Percentiles rank a stretch among this genome's conserved stretches.
phyloP scores from a whole-genome alignment of 2,888 invertebrate species.

The Hypomecis atomaria region DNA sequence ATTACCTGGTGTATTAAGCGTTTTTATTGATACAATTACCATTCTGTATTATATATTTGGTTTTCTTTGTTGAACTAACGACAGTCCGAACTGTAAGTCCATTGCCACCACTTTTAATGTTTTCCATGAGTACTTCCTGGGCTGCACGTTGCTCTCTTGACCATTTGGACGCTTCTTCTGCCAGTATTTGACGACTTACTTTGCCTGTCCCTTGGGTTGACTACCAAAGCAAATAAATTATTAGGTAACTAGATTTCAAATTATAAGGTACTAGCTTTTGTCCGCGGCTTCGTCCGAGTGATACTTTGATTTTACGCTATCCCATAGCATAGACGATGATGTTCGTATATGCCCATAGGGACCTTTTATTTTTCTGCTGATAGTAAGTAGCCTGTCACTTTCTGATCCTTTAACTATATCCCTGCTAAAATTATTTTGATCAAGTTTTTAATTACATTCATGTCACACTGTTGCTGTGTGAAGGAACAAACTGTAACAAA shows the following conservation, averaged over 20 bases:
- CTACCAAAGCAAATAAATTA: slow-evolving; percentile 49
- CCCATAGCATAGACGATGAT: no score
- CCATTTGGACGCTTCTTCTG: slow-evolving; percentile 80
- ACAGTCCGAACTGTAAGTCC: slow-evolving; percentile 77
- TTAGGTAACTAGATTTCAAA: background rate
- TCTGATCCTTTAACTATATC: no score
- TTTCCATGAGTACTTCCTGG: slow-evolving; percentile 79
- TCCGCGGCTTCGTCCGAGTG: no score
- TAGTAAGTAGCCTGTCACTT: no score
- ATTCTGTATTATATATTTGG: slow-evolving; percentile 75
- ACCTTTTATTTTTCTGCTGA: no score
- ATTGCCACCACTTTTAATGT: slow-evolving; percentile 78
- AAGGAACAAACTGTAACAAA: no score
- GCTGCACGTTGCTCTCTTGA: slow-evolving; percentile 76
- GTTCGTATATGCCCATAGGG: no score
- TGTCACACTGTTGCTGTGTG: no score
- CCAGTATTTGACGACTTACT: slow-evolving; percentile 74
- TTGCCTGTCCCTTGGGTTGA: slow-evolving; percentile 76
- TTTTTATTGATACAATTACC: slow-evolving; percentile 52
- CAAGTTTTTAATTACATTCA: no score
- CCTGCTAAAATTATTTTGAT: no score
- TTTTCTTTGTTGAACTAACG: slow-evolving; percentile 59
- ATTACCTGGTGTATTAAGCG: no score
- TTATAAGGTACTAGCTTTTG: background rate
- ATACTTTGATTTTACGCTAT: background rate